Evolutionary conservation across 1,140 invertebrate genomes (phyloP).

Genomic region (Thaumetopoea pityocampa): DNA sequence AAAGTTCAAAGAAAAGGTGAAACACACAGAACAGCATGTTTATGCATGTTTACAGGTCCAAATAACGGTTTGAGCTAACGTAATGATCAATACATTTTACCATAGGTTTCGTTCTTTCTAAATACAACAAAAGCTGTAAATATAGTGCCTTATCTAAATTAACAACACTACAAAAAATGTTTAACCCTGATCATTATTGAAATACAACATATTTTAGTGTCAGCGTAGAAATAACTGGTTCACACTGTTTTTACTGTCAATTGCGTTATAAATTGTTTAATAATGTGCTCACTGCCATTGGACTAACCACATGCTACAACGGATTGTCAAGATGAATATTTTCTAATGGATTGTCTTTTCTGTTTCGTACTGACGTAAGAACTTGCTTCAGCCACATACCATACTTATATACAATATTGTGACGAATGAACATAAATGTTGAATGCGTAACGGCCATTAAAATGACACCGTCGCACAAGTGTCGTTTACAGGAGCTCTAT

Average conservation of each 20-base stretch:
- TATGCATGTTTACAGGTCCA: too few species aligned
- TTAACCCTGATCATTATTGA: too few species aligned
- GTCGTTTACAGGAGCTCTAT: slow-evolving; percentile 39
- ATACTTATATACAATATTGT: slow-evolving; percentile 17
- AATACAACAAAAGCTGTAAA: too few species aligned
- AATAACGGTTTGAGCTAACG: too few species aligned
- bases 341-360: slow-evolving; percentile 35
- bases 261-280: slow-evolving; percentile 58
- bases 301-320: slow-evolving; percentile 45
- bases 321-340: slow-evolving; percentile 61
- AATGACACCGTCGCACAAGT: slow-evolving; percentile 22
- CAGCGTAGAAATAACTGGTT: slow-evolving; percentile 11
- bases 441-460: slow-evolving; percentile 29
- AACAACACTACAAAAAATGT: too few species aligned
- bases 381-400: slow-evolving; percentile 5
- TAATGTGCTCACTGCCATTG: slow-evolving; percentile 49
- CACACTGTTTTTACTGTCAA: slow-evolving; percentile 30
- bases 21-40: too few species aligned
- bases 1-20: too few species aligned
- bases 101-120: too few species aligned
- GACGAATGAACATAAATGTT: slow-evolving; percentile 25
- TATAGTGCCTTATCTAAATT: too few species aligned
- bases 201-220: too few species aligned
- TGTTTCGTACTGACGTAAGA: slow-evolving; percentile 26
- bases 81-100: too few species aligned